Evolutionary conservation across 2,113 vertebrate species (phyloP).

Genomic region (Pao palembangensis): DNA sequence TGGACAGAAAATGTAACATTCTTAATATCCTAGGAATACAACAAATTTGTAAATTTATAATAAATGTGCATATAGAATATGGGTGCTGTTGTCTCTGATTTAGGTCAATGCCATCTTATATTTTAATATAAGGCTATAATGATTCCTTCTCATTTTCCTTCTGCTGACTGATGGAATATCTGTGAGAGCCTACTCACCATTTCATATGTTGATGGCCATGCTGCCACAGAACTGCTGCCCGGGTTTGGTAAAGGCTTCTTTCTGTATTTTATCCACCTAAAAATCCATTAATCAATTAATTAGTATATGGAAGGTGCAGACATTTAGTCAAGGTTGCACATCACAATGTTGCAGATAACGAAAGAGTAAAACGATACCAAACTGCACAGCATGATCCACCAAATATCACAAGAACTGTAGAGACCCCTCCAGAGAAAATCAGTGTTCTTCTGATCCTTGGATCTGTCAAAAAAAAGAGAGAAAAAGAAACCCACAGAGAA

Average conservation of each 20-base stretch:
- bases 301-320: background rate
- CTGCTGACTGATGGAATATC: background rate
- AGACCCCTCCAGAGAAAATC: constrained; percentile 15
- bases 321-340: background rate
- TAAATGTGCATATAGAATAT: no score
- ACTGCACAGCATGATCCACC: constrained; percentile 40
- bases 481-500: background rate
- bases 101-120: no score
- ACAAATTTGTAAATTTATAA: no score
- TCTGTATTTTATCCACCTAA: constrained; percentile 47
- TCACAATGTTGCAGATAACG: background rate
- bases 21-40: no score
- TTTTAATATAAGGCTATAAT: background rate
- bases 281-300: background rate
- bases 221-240: constrained; percentile 45
- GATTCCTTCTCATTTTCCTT: background rate
- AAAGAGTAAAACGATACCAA: constrained; percentile 42
- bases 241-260: constrained; percentile 62
- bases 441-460: constrained; percentile 16
- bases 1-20: no score
- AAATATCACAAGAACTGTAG: constrained; percentile 33
- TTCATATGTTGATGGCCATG: constrained; percentile 38
- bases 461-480: constrained; percentile 37
- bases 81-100: no score
- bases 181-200: constrained; percentile 40